Percentiles rank a stretch among this genome's conserved stretches.
These are phyloP conservation scores for Saccostrea echinata DNA, from an alignment of 1,140 invertebrate genomes.

Conservation along the genomic window DNA sequence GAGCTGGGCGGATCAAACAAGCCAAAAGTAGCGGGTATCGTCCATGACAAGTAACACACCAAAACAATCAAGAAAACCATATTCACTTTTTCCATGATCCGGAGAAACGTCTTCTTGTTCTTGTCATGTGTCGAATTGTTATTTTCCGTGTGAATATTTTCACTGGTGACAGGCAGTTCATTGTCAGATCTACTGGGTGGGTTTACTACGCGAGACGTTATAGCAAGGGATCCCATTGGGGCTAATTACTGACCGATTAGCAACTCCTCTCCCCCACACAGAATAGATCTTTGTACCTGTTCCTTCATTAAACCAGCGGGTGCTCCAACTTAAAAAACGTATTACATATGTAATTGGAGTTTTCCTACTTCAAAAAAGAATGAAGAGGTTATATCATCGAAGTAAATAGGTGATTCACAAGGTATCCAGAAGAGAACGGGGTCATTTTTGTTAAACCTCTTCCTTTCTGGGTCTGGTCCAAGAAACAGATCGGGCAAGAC, in stretches of 20 bases:
- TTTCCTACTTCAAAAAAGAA: constrained; percentile 30
- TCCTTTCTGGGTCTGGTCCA: constrained; percentile 24
- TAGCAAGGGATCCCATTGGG: neutral
- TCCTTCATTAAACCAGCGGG: constrained; percentile 20
- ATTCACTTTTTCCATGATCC: constrained; percentile 55
- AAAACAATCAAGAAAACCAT: constrained; percentile 56
- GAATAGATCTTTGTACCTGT: constrained; percentile 36
- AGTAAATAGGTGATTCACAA: constrained; percentile 25
- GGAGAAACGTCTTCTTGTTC: constrained; percentile 39
- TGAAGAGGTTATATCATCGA: constrained; percentile 34
- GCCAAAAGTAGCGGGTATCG: constrained; percentile 57
- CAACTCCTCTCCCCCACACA: constrained; percentile 19
- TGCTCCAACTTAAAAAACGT: constrained; percentile 31
- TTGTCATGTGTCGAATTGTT: neutral
- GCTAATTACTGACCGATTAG: constrained; percentile 44
- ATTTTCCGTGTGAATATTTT: constrained; percentile 27
- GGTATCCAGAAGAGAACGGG: constrained; percentile 5
- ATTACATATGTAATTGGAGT: constrained; percentile 39
- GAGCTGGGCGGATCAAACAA: constrained; percentile 44
- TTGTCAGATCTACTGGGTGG: neutral
- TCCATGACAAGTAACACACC: constrained; percentile 57
- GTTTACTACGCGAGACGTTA: neutral
- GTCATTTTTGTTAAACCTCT: constrained; percentile 32
- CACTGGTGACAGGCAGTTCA: neutral
- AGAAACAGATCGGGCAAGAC: neutral